Base-by-base conservation (phyloP, 1,140 invertebrate genomes). In the Hestina assimilis region DNA sequence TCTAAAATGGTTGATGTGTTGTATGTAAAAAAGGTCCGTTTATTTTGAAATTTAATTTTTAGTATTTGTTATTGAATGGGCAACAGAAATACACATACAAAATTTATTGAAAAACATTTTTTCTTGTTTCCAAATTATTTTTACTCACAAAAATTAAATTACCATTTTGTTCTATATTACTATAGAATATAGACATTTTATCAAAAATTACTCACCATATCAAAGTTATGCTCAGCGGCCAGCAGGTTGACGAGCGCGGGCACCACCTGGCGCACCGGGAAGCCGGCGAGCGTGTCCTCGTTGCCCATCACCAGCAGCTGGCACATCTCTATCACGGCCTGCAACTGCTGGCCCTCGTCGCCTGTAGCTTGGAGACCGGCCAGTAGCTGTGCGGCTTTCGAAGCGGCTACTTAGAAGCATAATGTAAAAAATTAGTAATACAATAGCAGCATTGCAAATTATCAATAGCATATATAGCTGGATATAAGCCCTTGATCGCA, bases 221-320 rank as follows among this genome's bases (percentile, higher is more conserved):
- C 98, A 90, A 99, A 99, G 90, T 99, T 99, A 81, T 99, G 97
- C 75, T 98, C 96, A 91, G 97, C 96, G 19, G 94, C 93, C 1
- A 98, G 91, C 21, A 98, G 85, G 70, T 92, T 94, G 31, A 97
- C 96, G 1, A 99, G 92, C 1, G 97, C 97, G 7, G 98, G 97
- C 8, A 99, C 97, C 8, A 99, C 97, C 89, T 98, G 97, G 71
- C 99, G 97, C 0, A 99, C 96, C 0, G 98, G 98, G 85, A 99
- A 99, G 14, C 98, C 98, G 19, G 97, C 96, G 7, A 99, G 90
- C 1, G 97, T 99, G 77, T 99, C 98, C 89, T 99, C 98, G 86
- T 99, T 99, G 45, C 98, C 98, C 97, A 99, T 99, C 1, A 99
- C 97, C 21, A 99, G 90, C 79, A 99, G 93, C 90, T 99, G 96